Evolutionary conservation across 2,888 invertebrate species (phyloP).

Genomic region (Stramonita haemastoma): DNA sequence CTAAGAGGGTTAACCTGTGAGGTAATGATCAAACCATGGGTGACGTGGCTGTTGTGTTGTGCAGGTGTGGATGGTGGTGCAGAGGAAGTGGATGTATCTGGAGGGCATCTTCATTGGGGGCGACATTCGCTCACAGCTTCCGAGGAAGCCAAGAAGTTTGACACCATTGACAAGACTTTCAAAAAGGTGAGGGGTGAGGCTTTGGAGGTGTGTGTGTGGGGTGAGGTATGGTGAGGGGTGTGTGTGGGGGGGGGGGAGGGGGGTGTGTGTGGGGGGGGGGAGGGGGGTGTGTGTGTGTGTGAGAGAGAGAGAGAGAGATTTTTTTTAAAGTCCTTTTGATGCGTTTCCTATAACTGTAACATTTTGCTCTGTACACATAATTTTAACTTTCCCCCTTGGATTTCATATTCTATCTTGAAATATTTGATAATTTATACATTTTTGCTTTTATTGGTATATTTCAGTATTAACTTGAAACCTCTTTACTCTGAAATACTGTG

Average conservation of each 20-base stretch:
- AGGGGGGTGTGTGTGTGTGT: neutral
- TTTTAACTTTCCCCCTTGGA: too few species aligned
- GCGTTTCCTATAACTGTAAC: too few species aligned
- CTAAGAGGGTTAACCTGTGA: too few species aligned
- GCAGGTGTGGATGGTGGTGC: slow-evolving; percentile 87
- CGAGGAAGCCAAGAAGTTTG: slow-evolving; percentile 95
- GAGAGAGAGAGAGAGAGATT: neutral
- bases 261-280: neutral
- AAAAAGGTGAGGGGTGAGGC: slow-evolving; percentile 81
- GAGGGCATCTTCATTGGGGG: slow-evolving; percentile 95
- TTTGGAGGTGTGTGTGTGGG: neutral
- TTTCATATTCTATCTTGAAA: too few species aligned
- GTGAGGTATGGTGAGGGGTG: too few species aligned
- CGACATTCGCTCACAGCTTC: slow-evolving; percentile 90
- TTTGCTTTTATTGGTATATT: too few species aligned
- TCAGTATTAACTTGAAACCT: too few species aligned
- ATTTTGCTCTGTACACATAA: too few species aligned
- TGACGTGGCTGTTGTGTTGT: slow-evolving; percentile 31
- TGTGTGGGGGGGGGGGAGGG: neutral
- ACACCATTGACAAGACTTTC: slow-evolving; percentile 90
- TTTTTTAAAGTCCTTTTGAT: too few species aligned
- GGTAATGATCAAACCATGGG: too few species aligned
- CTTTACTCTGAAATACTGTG: too few species aligned
- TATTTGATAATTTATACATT: too few species aligned
- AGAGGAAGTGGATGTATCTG: slow-evolving; percentile 93